Evolutionary conservation across 2,797 vertebrate species (phyloP).

Genomic region (Coluber constrictor): DNA sequence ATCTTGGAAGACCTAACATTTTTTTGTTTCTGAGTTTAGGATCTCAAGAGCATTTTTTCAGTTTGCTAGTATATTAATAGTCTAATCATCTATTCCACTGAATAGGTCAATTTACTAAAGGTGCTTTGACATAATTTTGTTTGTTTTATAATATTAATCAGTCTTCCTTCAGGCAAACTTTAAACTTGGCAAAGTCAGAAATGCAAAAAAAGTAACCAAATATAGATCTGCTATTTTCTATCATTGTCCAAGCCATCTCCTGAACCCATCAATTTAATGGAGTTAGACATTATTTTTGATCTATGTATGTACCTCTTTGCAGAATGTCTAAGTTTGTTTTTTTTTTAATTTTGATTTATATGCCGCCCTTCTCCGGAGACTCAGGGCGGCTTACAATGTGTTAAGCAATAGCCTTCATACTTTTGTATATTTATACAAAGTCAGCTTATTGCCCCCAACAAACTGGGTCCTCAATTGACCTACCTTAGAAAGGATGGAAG

Average conservation of each 20-base stretch:
- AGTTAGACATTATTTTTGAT: background rate
- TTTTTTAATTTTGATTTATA: too few species aligned
- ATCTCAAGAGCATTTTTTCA: background rate
- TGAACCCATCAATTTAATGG: background rate
- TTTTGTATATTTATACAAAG: too few species aligned
- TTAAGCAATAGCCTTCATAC: too few species aligned
- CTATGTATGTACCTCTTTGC: background rate
- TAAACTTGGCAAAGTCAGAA: slow-evolving; percentile 4
- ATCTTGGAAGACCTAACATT: background rate
- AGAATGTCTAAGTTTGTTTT: slow-evolving; percentile 23
- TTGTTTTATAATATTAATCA: background rate
- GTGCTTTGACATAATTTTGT: background rate
- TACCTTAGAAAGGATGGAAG: too few species aligned
- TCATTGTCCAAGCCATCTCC: background rate
- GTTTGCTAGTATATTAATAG: slow-evolving; percentile 4
- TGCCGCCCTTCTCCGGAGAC: too few species aligned
- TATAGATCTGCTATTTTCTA: background rate
- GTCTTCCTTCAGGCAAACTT: slow-evolving; percentile 19
- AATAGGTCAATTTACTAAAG: slow-evolving; percentile 9
- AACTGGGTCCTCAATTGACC: too few species aligned
- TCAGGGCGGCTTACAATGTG: too few species aligned
- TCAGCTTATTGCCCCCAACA: too few species aligned
- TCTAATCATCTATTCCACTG: background rate
- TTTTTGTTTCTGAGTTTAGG: background rate
- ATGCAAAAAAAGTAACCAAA: background rate